These are phyloP conservation scores for Atta colombica DNA, from an alignment of 1,140 invertebrate genomes.

Conservation along the genomic window DNA sequence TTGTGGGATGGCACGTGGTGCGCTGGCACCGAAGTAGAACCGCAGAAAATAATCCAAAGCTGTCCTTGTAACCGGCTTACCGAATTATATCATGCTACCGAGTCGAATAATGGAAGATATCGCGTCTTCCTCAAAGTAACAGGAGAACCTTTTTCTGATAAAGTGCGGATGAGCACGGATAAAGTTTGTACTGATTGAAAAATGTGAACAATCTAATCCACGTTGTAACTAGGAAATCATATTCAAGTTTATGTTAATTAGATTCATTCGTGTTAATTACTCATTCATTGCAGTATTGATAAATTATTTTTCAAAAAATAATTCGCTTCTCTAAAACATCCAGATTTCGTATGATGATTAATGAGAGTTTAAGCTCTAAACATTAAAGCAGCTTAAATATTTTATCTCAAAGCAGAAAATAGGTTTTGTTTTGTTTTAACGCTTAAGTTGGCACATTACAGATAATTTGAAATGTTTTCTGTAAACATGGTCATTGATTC, in stretches of 20 bases:
- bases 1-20: background rate
- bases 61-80: conserved; percentile 25
- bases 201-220: background rate
- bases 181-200: background rate
- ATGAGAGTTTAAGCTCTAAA: background rate
- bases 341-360: background rate
- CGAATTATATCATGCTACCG: conserved; percentile 33
- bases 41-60: conserved; percentile 49
- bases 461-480: conserved; percentile 2
- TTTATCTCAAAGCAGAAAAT: too few species aligned
- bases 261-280: conserved; percentile 2
- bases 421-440: background rate
- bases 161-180: conserved; percentile 1
- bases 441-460: background rate
- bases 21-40: background rate
- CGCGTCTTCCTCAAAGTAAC: background rate
- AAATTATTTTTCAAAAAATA: background rate
- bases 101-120: conserved; percentile 6
- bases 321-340: background rate
- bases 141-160: background rate
- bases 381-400: background rate
- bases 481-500: conserved; percentile 40
- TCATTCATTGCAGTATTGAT: background rate
- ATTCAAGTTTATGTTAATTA: conserved; percentile 9
- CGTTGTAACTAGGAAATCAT: background rate